phyloP scores from a whole-genome alignment of 2,888 invertebrate species.

The Pachydiplax longipennis region DNA sequence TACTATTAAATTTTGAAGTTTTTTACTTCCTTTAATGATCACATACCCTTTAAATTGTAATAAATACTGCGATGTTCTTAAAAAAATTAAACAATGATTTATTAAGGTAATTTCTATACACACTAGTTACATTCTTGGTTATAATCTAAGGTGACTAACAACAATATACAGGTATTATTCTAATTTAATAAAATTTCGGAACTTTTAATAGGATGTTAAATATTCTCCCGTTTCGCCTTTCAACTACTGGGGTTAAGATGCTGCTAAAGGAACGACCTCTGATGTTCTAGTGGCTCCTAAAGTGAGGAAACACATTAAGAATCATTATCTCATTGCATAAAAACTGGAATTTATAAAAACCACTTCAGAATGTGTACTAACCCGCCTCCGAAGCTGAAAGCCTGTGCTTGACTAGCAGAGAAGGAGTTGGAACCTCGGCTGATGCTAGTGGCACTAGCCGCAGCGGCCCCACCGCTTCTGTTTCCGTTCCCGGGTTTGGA shows the following conservation, averaged over 20 bases:
- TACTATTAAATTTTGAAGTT: too few species aligned
- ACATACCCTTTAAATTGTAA: background rate
- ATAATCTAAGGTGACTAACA: background rate
- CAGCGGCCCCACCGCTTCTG: background rate
- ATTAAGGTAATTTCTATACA: background rate
- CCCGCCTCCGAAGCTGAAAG: background rate
- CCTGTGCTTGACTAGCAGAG: conserved; percentile 20
- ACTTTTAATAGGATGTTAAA: background rate
- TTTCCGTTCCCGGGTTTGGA: background rate
- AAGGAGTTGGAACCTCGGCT: conserved; percentile 2
- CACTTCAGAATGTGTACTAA: background rate
- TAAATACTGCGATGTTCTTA: background rate
- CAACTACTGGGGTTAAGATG: background rate
- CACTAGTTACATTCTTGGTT: background rate
- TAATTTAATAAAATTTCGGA: background rate
- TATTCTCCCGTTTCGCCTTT: background rate
- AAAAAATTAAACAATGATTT: background rate
- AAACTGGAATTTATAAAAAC: too few species aligned
- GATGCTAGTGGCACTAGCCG: conserved; percentile 13
- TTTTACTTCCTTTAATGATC: too few species aligned
- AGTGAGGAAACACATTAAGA: background rate
- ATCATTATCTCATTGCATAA: background rate
- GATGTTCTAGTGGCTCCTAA: background rate
- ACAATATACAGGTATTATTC: background rate
- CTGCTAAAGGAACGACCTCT: background rate